Evolutionary conservation across 2,888 invertebrate genomes (phyloP).

Genomic region (Balanococcus diminutus): DNA sequence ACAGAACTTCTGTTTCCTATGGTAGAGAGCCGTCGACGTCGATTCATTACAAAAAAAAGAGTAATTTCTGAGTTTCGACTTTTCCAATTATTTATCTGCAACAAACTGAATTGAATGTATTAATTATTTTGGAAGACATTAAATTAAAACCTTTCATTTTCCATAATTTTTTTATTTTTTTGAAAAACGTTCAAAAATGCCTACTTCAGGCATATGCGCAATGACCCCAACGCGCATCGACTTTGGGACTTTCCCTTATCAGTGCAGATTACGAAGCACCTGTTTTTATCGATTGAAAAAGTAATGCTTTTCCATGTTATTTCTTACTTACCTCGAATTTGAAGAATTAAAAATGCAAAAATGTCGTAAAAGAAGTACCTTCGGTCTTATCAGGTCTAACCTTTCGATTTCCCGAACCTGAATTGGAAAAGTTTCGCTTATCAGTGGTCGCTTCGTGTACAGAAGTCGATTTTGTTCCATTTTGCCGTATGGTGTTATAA

Average conservation of each 20-base stretch:
- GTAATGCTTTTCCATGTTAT: not conserved
- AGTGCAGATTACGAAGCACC: not conserved
- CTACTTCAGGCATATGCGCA: not conserved
- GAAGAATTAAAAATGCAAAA: not conserved
- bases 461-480: not conserved
- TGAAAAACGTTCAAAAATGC: too few relatives aligned
- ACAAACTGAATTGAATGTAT: too few relatives aligned
- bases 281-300: not conserved
- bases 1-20: too few relatives aligned
- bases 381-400: not conserved
- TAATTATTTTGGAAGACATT: too few relatives aligned
- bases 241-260: not conserved
- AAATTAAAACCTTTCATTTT: too few relatives aligned
- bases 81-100: too few relatives aligned
- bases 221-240: too few relatives aligned
- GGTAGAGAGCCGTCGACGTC: too few relatives aligned
- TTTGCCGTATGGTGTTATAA: not conserved
- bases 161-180: too few relatives aligned
- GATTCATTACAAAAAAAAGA: too few relatives aligned
- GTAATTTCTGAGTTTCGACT: too few relatives aligned
- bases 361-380: not conserved
- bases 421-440: not conserved
- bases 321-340: not conserved
- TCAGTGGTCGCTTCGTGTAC: not conserved
- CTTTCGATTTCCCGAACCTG: not conserved